Base-by-base conservation (phyloP, 2,797 vertebrate species). In the Pangasius mekongensis region DNA sequence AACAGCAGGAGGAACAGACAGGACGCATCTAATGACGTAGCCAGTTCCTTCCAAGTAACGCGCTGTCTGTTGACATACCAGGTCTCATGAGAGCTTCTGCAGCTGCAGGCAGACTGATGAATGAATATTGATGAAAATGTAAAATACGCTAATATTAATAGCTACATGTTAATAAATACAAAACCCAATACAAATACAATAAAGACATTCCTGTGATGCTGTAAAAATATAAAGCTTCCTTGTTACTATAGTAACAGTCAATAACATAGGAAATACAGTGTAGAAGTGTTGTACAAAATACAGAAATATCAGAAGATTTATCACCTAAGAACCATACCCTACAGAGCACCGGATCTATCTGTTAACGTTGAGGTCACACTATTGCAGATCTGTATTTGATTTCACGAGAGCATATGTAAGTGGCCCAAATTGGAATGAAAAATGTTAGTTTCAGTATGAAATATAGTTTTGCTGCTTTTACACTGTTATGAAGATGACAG, bases 1-100 rank as follows among this genome's bases (percentile, higher is more conserved):
- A 81, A 54, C 84, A 77, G 89, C 52, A 86, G 77, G 18, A 39
- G 74, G n/a, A 74, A 52, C 87, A 78, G 73, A 83, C 43, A 43
- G 78, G 76, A 84, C 62, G 69, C 58, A 69, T 64, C 78, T 10
- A 81, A 74, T 88, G 87, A 84, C 64, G 24, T 71, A 30, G n/a
- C 62, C 54, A 67, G 69, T 83, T 74, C 49, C 47, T 52, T 64
- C 60, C 58, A 69, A 87, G 82, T 84, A 76, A 71, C 7, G 39
- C 66, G 8, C 24, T 77, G 82, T 54, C 56, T 64, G 85, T 62
- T 13, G 8, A 30, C 2, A 27, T 49, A 49, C 56, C 56, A 77
- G 43, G 58, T 77, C 85, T 52, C 56, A 49, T 9, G 85, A 78
- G 43, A 78, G n/a, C n/a, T 67, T 67, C 64, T 84, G 83, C 62